These are phyloP conservation scores for Nomada fabriciana DNA, from an alignment of 2,888 invertebrate species.

Conservation along the genomic window DNA sequence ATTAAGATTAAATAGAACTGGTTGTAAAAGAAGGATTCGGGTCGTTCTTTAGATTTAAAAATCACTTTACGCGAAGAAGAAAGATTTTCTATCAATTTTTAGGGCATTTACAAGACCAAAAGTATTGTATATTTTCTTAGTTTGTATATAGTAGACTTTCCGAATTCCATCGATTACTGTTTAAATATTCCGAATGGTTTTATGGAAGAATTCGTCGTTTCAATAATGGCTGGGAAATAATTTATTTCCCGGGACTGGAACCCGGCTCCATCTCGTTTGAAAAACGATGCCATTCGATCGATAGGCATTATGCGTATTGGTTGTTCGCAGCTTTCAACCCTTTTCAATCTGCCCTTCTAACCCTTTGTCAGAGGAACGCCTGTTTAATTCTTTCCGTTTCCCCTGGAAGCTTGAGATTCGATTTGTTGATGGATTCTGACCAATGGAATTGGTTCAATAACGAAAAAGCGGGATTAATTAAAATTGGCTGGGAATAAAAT, in stretches of 20 bases:
- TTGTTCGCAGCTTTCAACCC: conserved; percentile 9
- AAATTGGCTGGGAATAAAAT: background rate
- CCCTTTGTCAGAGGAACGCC: conserved; percentile 5
- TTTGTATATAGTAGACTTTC: too few species aligned
- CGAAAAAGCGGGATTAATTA: background rate
- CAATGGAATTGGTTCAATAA: background rate
- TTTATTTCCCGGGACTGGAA: background rate
- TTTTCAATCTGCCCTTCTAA: background rate
- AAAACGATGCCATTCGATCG: conserved; percentile 30
- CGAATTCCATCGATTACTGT: too few species aligned
- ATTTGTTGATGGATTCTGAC: background rate
- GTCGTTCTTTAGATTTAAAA: too few species aligned
- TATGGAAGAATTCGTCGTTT: background rate
- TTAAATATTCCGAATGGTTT: conserved; percentile 1
- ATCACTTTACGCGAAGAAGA: too few species aligned
- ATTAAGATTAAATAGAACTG: too few species aligned
- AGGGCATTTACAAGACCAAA: too few species aligned
- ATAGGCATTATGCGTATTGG: conserved; percentile 55
- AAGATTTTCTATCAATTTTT: too few species aligned
- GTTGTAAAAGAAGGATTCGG: too few species aligned
- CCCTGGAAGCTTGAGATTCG: conserved; percentile 3
- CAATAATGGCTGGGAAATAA: conserved; percentile 45
- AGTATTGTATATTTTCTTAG: too few species aligned
- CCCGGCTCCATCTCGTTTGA: background rate
- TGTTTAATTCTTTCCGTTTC: conserved; percentile 12